Base-by-base conservation (phyloP, 1,140 invertebrate genomes). In the Idris sp. region DNA sequence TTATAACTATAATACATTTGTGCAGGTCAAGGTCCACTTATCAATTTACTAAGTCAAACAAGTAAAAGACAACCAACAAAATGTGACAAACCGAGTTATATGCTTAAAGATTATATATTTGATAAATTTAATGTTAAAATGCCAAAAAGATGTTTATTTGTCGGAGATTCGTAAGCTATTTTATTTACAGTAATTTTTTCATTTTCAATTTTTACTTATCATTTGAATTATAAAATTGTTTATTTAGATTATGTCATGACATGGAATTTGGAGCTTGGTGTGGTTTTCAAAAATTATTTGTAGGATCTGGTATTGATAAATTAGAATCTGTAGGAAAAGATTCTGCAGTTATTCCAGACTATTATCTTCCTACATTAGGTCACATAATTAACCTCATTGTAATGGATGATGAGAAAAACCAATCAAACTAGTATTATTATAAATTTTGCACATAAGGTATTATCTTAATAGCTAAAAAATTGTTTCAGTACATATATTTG, bases 91-190 rank as follows among this genome's bases (percentile, higher is more conserved):
- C 90, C 91, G 0, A 88, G 90, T 0, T 77, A 82, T 25, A 46
- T 73, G 7, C 81, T 91, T 13, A 89, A 87, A 25, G 58, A 87
- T 4, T 83, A 82, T 44, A 35, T 89, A 4, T 19, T 82, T 0
- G 25, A 84, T 13, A 81, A 85, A 10, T 89, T 85, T 19, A 80
- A 87, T 0, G 80, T 91, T 6, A 82, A 72, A 0, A 77, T 89
- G 40, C 84, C 89, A 0, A 79, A 79, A n/a, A 86, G 89, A 61
- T 89, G 89, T n/a, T 82, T 92, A 0, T 90, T 92, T 74, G 88
- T 92, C 51, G 91, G 91, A 6, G 91, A 92, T 36, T 89, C 90
- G 90, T 88, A 73, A 89, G 75, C 76, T 53, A 22, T 22, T 4
- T 22, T 22, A 22, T 4, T 22, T 22, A 22, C 6, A 22, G 6